Base-by-base conservation (phyloP, 2,888 invertebrate species). In the Macaria liturata region DNA sequence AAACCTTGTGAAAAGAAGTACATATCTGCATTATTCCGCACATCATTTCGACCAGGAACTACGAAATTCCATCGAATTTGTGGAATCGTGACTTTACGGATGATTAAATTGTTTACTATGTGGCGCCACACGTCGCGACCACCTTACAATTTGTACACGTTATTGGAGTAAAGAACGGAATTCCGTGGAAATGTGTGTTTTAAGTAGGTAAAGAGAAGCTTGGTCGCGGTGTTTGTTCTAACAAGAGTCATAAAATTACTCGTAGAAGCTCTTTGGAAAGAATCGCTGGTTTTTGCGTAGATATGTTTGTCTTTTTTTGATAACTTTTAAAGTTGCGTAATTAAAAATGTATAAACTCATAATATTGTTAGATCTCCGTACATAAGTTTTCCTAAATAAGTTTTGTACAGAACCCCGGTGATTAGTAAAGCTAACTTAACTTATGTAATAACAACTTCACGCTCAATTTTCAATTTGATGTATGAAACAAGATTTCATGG, bases 61-160 rank as follows among this genome's bases (percentile, higher is more conserved):
- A 64, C 65, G 61, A 59, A 57, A 68, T 61, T 72, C 72, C 74
- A 72, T 71, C 77, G 77, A 80, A 80, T 78, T 81, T 74, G 74
- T 72, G 71, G 76, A 83, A 81, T 85, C 83, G 83, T 88, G 87
- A 83, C 84, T 85, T 79, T 79, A 85, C 81, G 85, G 81, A 76
- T 84, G 83, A 84, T 88, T 86, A 84, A 82, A 81, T 50, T 87
- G 86, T 90, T 89, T 84, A 75, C 78, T 72, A 71, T 73, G 57
- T 75, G 90, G 90, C 90, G 88, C 87, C 90, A 82, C 78, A 80
- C 81, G 82, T 83, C 81, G 79, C 76, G 78, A 70, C 57, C 75
- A 76, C 53, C 49, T 82, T 78, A 83, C 80, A 69, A 76, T 80
- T 79, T 79, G 82, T 80, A 80, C 80, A 84, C 79, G 76, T 78